Evolutionary conservation across 2,888 invertebrate species (phyloP), one percentile per base, ranked within the genome.

Genomic region (Microctonus aethiopoides): DNA sequence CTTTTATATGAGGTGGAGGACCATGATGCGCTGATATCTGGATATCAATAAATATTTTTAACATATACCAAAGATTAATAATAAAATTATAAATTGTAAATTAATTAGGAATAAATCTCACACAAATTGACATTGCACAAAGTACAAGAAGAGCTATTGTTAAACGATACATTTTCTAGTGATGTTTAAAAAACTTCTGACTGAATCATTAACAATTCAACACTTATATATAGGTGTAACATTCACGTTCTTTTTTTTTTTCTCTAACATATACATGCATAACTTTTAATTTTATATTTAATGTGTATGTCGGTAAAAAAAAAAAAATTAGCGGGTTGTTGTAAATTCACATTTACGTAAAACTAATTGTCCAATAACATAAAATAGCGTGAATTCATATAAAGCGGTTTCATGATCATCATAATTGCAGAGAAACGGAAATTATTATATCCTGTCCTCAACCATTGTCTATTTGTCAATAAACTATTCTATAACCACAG

Each of bases 381-480:
- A 9, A 32, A n/a, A 32, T 34, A n/a, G 26, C 32, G 57, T n/a
- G 29, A 16, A 26, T 57, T 16, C 32, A 34, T 57, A 16, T 56
- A 26, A 32, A 32, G n/a, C n/a, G 26, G 20, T 5, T 29, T 57
- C n/a, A 57, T 57, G 57, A 32, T n/a, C 57, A 57, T 57, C 32
- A 67, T 67, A 51, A 29, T 67, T 59, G 51, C 46, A 7, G 20
- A n/a, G 16, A 6, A 4, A 34, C 51, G 32, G 59, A 60, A 67
- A 67, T 67, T 67, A 26, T 59, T 67, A n/a, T n/a, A n/a, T 60
- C 59, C 67, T 67, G 59, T 59, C 60, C 36, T 26, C 51, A 67
- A 22, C 32, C 60, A 67, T 59, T 59, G 59, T 67, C 51, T 60
- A 67, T 60, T n/a, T 67, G 46, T 56, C 41, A 56, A 57, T 66